Evolutionary conservation across 2,888 invertebrate species (phyloP).

Genomic region (Ctenicera cuprea): DNA sequence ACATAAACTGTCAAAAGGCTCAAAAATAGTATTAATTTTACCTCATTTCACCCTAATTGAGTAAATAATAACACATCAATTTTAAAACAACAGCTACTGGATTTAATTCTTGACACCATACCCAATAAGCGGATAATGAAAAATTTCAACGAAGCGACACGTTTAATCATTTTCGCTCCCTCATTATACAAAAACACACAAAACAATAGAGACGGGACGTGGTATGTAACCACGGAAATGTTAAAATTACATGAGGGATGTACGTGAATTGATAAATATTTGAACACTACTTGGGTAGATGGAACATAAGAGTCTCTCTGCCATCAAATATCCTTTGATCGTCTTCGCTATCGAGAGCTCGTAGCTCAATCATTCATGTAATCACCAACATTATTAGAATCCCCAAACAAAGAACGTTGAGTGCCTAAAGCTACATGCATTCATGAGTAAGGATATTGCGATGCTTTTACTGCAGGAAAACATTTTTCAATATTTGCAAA

Average conservation of each 20-base stretch:
- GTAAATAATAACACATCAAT: no score
- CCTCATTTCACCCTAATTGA: no score
- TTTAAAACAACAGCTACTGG: no score
- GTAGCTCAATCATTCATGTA: constrained; percentile 24
- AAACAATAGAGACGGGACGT: no score
- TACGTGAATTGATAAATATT: constrained; percentile 13
- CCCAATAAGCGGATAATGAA: no score
- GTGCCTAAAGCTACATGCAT: not conserved
- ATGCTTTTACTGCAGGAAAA: not conserved
- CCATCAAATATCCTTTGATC: not conserved
- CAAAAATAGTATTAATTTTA: no score
- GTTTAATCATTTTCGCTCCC: no score
- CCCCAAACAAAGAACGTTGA: constrained; percentile 15
- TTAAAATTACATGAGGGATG: not conserved
- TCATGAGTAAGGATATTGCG: not conserved
- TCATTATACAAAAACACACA: no score
- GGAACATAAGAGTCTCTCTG: not conserved
- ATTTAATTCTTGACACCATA: no score
- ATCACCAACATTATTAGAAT: constrained; percentile 23
- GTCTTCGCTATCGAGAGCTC: not conserved
- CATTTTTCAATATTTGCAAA: not conserved
- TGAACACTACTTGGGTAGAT: constrained; percentile 6
- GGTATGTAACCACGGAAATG: not conserved
- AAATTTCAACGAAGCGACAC: no score
- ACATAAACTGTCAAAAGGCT: no score